Evolutionary conservation across 2,113 vertebrate species (phyloP).

Genomic region (Pheucticus melanocephalus): DNA sequence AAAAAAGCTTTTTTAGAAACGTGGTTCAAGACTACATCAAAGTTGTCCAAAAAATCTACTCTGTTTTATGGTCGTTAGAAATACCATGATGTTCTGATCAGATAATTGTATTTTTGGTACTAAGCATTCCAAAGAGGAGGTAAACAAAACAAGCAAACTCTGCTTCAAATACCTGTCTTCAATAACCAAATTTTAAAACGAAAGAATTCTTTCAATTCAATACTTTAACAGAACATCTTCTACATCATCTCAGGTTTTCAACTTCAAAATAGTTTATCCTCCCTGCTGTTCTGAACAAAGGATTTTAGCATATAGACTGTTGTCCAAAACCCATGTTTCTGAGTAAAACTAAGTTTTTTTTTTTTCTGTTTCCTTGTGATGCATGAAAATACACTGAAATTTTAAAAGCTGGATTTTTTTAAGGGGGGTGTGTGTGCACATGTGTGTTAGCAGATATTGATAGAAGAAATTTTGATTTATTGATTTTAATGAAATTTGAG

Average conservation of each 20-base stretch:
- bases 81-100: not conserved
- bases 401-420: not conserved
- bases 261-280: not conserved
- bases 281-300: not conserved
- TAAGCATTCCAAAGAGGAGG: not conserved
- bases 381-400: not conserved
- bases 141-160: not conserved
- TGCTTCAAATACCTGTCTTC: not conserved
- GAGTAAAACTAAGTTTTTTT: not conserved
- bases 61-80: not conserved
- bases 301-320: not conserved
- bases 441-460: not conserved
- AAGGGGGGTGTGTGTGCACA: fast-evolving
- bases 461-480: not conserved
- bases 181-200: not conserved
- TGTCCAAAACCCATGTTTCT: not conserved
- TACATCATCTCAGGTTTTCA: not conserved
- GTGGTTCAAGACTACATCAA: not conserved
- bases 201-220: not conserved
- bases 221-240: not conserved
- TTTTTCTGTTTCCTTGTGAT: not conserved
- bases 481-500: not conserved
- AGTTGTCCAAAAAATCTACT: not conserved
- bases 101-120: not conserved
- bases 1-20: not conserved